Evolutionary conservation across 2,888 invertebrate species (phyloP), one percentile per base, ranked within the genome.

Genomic region (Salticus scenicus): DNA sequence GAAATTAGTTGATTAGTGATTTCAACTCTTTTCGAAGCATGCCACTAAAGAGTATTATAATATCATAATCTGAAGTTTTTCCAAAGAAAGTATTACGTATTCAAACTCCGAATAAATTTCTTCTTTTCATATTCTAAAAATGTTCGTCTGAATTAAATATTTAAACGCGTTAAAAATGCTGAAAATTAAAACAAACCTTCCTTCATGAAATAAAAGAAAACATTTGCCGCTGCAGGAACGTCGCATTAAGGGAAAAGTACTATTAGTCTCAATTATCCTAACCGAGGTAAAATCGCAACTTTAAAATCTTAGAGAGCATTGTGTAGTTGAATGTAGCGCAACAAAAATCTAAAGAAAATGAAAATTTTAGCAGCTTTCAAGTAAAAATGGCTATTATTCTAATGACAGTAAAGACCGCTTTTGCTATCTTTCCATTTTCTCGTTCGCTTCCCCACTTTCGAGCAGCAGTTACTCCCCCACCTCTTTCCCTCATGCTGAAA

Each of bases 221-320:
- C 30, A 67, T 28, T 51, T 69, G 20, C 47, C 42, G 47, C 27
- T 70, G 5, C 24, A 69, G 51, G 66, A 70, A 73, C 31, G 31
- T 27, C 79, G n/a, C 37, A 47, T 28, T 66, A 31, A 31, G 64
- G 33, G 51, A 33, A 83, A 83, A 73, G 51, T 77, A 69, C 83
- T 77, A 83, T 83, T 83, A 83, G 73, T 83, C 83, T 83, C 77
- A 83, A 77, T 83, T 83, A 83, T 83, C 77, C 72, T 83, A 83
- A 83, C 24, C 77, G 76, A 77, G 66, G 30, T 51, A 70, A 83
- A 72, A 73, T 47, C 64, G 67, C n/a, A 67, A 57, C 76, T 82
- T 71, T 76, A 75, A 81, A 74, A 74, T 41, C 51, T 37, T 20
- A 28, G 5, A 37, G 31, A 28, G 70, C n/a, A 63, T 17, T 17